Conservation (phyloP, 2,888 invertebrate species). For the Rotaria magnacalcarata region DNA sequence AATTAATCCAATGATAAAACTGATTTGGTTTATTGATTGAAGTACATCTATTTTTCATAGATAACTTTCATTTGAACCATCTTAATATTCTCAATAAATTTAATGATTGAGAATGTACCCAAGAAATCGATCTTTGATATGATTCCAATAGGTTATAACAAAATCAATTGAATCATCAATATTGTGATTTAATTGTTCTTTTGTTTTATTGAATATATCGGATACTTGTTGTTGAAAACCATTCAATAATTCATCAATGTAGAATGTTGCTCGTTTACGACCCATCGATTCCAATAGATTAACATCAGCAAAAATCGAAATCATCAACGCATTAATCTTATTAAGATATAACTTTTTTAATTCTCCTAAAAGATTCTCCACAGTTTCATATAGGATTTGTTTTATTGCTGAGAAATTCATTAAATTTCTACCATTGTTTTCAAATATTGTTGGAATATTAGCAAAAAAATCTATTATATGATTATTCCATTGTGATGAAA, state of each 20-base stretch:
- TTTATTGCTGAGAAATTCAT: background rate
- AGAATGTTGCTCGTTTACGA: background rate
- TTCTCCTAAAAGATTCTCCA: background rate
- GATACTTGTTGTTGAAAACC: background rate
- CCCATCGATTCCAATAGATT: background rate
- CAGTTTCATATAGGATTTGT: background rate
- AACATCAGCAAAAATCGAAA: background rate
- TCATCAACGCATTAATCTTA: background rate
- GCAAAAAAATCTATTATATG: background rate
- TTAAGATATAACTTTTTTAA: background rate
- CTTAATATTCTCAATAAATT: background rate
- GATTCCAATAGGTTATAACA: background rate
- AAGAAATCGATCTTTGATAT: background rate
- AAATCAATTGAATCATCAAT: background rate
- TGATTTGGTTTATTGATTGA: too few species aligned
- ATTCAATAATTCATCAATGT: background rate
- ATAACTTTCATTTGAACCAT: background rate
- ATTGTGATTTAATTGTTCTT: background rate
- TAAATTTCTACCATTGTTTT: background rate
- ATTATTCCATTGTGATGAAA: background rate
- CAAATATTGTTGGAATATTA: constrained; percentile 1
- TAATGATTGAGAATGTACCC: background rate
- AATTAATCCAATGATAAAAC: too few species aligned
- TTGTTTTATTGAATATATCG: background rate
- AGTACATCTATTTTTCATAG: too few species aligned